These are phyloP conservation scores for Paramormyrops hopkinsi DNA, from an alignment of 2,797 vertebrate genomes.

Conservation along the genomic window DNA sequence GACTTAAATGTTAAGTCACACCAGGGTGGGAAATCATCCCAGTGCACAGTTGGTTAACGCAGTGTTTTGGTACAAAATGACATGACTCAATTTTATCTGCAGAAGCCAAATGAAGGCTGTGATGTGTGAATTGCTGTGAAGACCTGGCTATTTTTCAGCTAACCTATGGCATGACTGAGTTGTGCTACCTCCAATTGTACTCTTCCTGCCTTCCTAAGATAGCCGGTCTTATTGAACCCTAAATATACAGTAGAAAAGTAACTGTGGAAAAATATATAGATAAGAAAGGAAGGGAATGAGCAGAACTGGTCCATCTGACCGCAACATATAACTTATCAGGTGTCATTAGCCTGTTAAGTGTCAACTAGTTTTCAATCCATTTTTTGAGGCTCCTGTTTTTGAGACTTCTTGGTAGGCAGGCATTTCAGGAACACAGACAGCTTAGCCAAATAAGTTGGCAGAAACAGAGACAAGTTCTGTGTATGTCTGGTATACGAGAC, in stretches of 20 bases:
- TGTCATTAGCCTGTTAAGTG: not conserved
- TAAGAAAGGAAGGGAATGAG: not conserved
- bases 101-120: not conserved
- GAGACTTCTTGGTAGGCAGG: not conserved
- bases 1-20: not conserved
- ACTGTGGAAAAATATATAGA: not conserved
- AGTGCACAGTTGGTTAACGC: not conserved
- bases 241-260: not conserved
- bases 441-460: not conserved
- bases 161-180: not conserved
- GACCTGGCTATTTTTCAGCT: not conserved
- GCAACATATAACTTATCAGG: not conserved
- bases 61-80: conserved; percentile 21
- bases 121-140: not conserved
- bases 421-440: not conserved
- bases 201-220: not conserved
- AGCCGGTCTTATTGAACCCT: not conserved
- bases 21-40: not conserved
- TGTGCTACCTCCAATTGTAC: not conserved
- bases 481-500: not conserved
- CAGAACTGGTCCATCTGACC: not conserved
- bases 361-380: not conserved
- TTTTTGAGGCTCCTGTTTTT: not conserved
- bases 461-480: not conserved
- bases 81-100: conserved; percentile 13